Evolutionary conservation across 2,797 vertebrate genomes (phyloP), one percentile per base, ranked within the genome.

Genomic region (Coilia nasus): DNA sequence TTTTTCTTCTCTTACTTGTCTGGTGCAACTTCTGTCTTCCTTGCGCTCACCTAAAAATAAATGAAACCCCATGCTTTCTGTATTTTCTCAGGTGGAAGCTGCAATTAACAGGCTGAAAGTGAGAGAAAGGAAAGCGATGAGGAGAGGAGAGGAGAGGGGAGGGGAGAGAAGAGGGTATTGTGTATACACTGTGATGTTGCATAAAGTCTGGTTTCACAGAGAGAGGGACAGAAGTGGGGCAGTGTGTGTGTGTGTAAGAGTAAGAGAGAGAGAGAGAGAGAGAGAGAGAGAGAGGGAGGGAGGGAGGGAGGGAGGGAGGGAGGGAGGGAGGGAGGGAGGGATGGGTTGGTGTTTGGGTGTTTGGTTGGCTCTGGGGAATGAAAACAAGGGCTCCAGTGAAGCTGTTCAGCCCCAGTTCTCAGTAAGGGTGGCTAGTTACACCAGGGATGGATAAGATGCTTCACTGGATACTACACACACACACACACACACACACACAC

Each of bases 151-250:
- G 71, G 71, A 54, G 50, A 54, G 71, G 1, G 3, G 75, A 44
- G 9, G 15, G 17, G 3, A 78, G 87, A 88, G 88, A 80, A 88
- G 89, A 41, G 28, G 84, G 90, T 91, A 92, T 93, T 93, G 92
- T 94, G 93, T 89, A 90, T 92, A 91, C 86, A 92, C 91, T 91
- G 90, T 93, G 93, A 91, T 92, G 90, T 94, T 94, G 91, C 92
- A 88, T 93, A 92, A 93, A 91, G 90, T 91, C 83, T 88, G 87
- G 87, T 90, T 90, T 90, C 91, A 91, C 89, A 90, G 90, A 92
- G 90, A 92, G 88, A 83, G 35, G 87, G 88, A 82, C 88, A 91
- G 89, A 88, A 59, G 56, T n/a, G 56, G 54, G 19, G 41, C 23
- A 44, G 25, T 59, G 21, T 80, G 35, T 84, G 67, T 75, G 67